phyloP scores from a whole-genome alignment of 1,140 invertebrate genomes.

The Drosophila jambulina region DNA sequence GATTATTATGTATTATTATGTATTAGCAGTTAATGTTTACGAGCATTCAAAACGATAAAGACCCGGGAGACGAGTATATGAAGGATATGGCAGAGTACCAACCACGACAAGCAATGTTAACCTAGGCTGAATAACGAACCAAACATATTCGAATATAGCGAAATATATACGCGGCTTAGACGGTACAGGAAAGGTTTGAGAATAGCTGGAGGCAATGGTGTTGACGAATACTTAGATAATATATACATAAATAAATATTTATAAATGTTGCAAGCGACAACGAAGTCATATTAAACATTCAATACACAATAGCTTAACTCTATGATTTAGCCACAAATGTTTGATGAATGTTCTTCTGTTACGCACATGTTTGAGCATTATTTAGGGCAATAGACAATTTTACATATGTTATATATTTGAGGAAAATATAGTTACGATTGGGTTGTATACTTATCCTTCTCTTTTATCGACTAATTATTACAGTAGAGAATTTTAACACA shows the following conservation, averaged over 20 bases:
- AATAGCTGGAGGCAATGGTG: constrained; percentile 19
- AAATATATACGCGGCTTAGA: constrained; percentile 35
- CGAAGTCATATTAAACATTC: constrained; percentile 47
- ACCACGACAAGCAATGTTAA: constrained; percentile 51
- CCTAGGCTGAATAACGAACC: constrained; percentile 46
- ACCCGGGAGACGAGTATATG: background rate
- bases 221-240: constrained; percentile 42
- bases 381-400: constrained; percentile 73
- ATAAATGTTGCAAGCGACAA: constrained; percentile 48
- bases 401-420: constrained; percentile 43
- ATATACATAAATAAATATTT: constrained; percentile 50
- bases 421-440: constrained; percentile 38
- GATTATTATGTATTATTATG: constrained; percentile 64
- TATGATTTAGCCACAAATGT: constrained; percentile 54
- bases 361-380: constrained; percentile 76
- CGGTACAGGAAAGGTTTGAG: constrained; percentile 28
- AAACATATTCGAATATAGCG: constrained; percentile 35
- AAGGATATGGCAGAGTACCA: constrained; percentile 24
- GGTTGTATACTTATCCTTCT: constrained; percentile 58
- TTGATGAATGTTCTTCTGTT: constrained; percentile 53
- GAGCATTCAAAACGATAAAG: constrained; percentile 8
- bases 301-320: constrained; percentile 34
- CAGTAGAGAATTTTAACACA: constrained; percentile 46
- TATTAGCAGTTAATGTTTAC: constrained; percentile 74
- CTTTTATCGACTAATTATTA: constrained; percentile 20